Evolutionary conservation across 1,140 invertebrate genomes (phyloP).

Genomic region (Ooceraea biroi): DNA sequence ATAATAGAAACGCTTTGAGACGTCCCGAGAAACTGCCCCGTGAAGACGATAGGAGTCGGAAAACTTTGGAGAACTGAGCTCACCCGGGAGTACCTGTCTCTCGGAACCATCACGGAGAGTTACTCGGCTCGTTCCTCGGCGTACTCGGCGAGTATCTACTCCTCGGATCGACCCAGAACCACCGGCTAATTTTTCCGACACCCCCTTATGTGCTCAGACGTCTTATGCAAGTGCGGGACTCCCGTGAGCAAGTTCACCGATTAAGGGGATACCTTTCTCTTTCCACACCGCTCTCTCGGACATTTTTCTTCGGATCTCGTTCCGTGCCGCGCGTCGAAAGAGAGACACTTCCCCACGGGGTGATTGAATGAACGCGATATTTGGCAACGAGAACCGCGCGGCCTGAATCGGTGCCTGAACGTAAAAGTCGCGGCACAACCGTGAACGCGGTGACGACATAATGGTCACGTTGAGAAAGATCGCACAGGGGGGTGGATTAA

Average conservation of each 20-base stretch:
- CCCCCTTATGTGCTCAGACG: not conserved
- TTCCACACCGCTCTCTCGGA: not conserved
- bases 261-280: not conserved
- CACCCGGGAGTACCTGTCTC: constrained; percentile 41
- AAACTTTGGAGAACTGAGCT: constrained; percentile 49
- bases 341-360: not conserved
- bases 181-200: not conserved
- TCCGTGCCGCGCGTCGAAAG: not conserved
- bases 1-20: constrained; percentile 56
- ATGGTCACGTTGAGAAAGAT: constrained; percentile 29
- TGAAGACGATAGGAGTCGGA: constrained; percentile 39
- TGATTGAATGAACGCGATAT: constrained; percentile 23
- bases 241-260: not conserved
- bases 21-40: constrained; percentile 34
- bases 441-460: constrained; percentile 14
- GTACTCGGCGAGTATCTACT: not conserved
- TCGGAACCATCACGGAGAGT: constrained; percentile 28
- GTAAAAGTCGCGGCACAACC: constrained; percentile 19
- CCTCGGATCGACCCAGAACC: constrained; percentile 2
- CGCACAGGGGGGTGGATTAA: constrained; percentile 39
- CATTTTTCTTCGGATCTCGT: not conserved
- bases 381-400: not conserved
- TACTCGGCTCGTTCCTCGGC: constrained; percentile 35
- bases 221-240: too few species aligned
- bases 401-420: constrained; percentile 15